These are phyloP conservation scores for Urocynchramus pylzowi DNA, from an alignment of 2,113 vertebrate species.

Conservation along the genomic window DNA sequence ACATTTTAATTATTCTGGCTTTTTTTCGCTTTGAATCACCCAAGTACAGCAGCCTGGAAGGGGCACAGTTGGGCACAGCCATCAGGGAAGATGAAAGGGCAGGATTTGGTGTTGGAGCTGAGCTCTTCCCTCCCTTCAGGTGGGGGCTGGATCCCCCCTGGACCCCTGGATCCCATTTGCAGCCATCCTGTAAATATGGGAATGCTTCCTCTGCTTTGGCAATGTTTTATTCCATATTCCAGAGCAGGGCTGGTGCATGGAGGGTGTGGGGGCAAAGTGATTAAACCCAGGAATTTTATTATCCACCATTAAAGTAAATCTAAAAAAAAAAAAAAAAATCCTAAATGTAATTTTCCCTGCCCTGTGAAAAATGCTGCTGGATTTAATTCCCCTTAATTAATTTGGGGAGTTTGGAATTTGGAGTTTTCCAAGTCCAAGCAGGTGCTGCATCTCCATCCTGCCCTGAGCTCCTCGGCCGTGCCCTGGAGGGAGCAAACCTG, in stretches of 20 bases:
- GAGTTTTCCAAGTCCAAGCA: background rate
- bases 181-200: background rate
- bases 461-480: background rate
- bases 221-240: background rate
- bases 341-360: background rate
- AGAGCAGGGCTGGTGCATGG: background rate
- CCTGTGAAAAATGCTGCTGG: background rate
- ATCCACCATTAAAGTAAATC: background rate
- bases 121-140: background rate
- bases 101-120: background rate
- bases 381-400: background rate
- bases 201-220: background rate
- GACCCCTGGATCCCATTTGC: background rate
- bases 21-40: conserved; percentile 58
- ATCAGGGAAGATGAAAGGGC: background rate
- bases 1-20: conserved; percentile 74
- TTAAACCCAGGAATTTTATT: background rate
- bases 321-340: background rate
- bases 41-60: background rate
- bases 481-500: background rate
- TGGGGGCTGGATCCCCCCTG: background rate
- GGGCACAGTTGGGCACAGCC: background rate
- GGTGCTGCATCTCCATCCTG: background rate
- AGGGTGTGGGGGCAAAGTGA: rapidly evolving
- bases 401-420: background rate